Percentiles rank a stretch among this genome's conserved stretches.
These are phyloP conservation scores for Drosophila azteca DNA, from an alignment of 1,140 invertebrate genomes.

Conservation along the genomic window DNA sequence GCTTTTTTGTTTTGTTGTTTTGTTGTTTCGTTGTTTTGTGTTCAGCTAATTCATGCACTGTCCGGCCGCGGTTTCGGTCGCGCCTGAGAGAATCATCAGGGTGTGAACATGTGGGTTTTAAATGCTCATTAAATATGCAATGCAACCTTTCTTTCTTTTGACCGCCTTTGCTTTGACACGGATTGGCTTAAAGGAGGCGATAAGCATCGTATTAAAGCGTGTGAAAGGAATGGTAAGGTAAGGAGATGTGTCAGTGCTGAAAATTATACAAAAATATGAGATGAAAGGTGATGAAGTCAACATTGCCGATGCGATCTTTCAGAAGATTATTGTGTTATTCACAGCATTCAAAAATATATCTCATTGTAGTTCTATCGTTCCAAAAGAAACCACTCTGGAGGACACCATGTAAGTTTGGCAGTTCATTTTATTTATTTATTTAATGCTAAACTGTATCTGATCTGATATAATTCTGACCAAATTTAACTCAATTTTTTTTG, in stretches of 20 bases:
- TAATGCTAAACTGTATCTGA: too few relatives aligned
- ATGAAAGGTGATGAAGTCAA: too few relatives aligned
- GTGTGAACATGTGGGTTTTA: conserved; percentile 62
- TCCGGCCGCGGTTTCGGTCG: conserved; percentile 31
- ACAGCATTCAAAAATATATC: too few relatives aligned
- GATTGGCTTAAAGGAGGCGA: conserved; percentile 21
- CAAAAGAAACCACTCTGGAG: too few relatives aligned
- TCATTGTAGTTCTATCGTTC: too few relatives aligned
- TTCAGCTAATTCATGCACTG: conserved; percentile 56
- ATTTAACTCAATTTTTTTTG: too few relatives aligned
- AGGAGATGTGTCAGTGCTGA: too few relatives aligned
- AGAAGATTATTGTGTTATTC: too few relatives aligned
- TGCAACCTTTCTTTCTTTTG: conserved; percentile 23
- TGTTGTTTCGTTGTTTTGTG: not conserved
- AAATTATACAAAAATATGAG: not conserved
- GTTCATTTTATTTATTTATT: too few relatives aligned
- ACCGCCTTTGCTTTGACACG: conserved; percentile 13
- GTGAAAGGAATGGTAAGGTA: conserved; percentile 24
- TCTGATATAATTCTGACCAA: too few relatives aligned
- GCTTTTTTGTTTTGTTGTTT: conserved; percentile 10
- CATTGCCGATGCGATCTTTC: too few relatives aligned
- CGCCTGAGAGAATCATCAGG: conserved; percentile 20
- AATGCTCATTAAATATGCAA: conserved; percentile 63
- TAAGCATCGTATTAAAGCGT: conserved; percentile 11
- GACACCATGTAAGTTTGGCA: too few relatives aligned